Conservation (phyloP, 2,888 invertebrate species). For the Sclerodermus sp. region DNA sequence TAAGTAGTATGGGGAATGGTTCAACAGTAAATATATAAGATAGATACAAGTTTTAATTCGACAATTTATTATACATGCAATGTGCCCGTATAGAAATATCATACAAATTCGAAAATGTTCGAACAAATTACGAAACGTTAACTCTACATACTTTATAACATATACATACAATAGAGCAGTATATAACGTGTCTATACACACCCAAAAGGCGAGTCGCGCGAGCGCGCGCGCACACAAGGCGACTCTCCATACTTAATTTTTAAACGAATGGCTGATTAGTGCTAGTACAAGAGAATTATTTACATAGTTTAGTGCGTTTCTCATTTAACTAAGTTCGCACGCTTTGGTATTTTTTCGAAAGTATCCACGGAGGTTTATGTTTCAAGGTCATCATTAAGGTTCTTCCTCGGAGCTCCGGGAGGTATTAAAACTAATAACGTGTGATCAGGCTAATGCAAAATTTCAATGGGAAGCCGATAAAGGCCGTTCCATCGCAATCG, state of each 20-base stretch:
- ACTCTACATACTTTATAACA: conserved; percentile 28
- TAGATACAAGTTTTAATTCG: conserved; percentile 26
- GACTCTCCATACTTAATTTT: conserved; percentile 5
- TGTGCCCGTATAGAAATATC: conserved; percentile 54
- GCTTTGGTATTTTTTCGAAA: conserved; percentile 44
- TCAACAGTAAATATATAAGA: too few species aligned
- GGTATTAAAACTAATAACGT: too few species aligned
- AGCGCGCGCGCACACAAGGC: conserved; percentile 13
- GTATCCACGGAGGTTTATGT: conserved; percentile 2
- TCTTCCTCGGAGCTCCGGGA: too few species aligned
- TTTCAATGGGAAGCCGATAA: too few species aligned
- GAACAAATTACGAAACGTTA: conserved; percentile 38
- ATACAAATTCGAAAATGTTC: conserved; percentile 48
- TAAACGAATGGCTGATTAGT: conserved; percentile 22
- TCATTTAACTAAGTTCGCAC: conserved; percentile 34
- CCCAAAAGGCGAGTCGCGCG: conserved; percentile 19
- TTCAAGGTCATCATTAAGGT: too few species aligned
- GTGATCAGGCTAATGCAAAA: too few species aligned
- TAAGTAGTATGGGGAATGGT: too few species aligned
- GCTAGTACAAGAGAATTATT: conserved; percentile 31
- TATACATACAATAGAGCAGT: conserved; percentile 32
- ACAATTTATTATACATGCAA: conserved; percentile 51
- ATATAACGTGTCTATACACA: conserved; percentile 26
- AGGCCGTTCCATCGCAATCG: too few species aligned
- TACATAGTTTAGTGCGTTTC: conserved; percentile 38